phyloP scores from a whole-genome alignment of 92 coral and sea anemone species.

The Umimayanthus chanpuru region DNA sequence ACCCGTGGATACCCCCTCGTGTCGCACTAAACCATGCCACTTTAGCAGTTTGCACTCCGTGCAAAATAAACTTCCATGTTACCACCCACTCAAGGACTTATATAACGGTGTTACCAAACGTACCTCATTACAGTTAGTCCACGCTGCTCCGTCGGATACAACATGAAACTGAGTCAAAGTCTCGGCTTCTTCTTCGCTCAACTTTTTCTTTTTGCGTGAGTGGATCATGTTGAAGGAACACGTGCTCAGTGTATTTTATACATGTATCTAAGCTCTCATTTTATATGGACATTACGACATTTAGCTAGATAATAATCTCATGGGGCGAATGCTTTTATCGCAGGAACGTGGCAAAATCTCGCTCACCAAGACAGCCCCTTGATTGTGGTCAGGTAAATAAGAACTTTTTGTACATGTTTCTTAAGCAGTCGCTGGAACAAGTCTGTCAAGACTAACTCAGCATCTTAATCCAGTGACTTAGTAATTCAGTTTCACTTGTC shows the following conservation, averaged over 20 bases:
- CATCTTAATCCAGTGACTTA: not conserved
- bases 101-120: constrained; percentile 7
- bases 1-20: constrained; percentile 38
- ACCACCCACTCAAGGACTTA: constrained; percentile 48
- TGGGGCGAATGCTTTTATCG: not conserved
- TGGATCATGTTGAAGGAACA: constrained; percentile 12
- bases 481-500: not conserved
- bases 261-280: not conserved
- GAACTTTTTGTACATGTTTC: not conserved
- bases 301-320: constrained; percentile 29
- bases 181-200: not conserved
- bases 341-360: constrained; percentile 21
- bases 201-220: constrained; percentile 37
- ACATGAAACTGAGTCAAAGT: constrained; percentile 28
- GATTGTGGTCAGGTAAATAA: constrained; percentile 27
- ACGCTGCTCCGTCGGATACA: not conserved
- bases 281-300: not conserved
- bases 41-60: constrained; percentile 34
- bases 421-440: not conserved
- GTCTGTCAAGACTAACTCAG: not conserved
- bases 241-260: constrained; percentile 1
- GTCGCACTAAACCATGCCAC: constrained; percentile 25
- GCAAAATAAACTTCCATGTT: constrained; percentile 42
- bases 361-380: not conserved
- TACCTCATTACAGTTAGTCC: not conserved